Evolutionary conservation across 2,113 vertebrate species (phyloP), one percentile per base, ranked within the genome.

Genomic region (Vimba vimba): DNA sequence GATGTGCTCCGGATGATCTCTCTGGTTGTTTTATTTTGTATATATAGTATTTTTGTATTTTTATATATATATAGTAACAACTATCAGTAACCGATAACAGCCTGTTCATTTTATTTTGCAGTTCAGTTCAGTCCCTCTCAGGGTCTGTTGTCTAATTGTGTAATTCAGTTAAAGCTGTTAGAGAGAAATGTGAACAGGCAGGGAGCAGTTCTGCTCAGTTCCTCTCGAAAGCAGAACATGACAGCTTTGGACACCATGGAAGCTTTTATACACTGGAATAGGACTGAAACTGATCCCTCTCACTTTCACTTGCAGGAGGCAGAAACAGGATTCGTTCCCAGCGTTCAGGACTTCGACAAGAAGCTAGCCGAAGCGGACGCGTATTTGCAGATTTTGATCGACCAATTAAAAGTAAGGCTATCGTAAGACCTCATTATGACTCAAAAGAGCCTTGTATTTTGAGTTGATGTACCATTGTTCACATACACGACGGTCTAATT

Each of bases 351-450:
- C 93, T 99, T 99, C 90, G 98, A 99, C 93, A 99, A 98, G 94
- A 99, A 98, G 90, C 96, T 99, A 36, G 96, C 98, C 0, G 98
- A 99, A 93, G 97, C 98, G 23, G 98, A 99, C 33, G 98, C 98
- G 87, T 99, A 99, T 89, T 93, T 99, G n/a, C 98, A 99, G 94
- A 99, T 99, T 91, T 95, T 99, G 89, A 99, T 99, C 89, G 98
- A 99, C 90, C 98, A 99, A 45, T 87, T 98, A 90, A 99, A 99
- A 96, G 98, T 99, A 95, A 79, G 90, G 39, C 12, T 82, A 21
- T 6, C 43, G n/a, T 60, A 76, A 76, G 30, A 69, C 17, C 66
- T 43, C 33, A 11, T 75, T 6, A 2, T 27, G 55, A 17, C 59
- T 79, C 50, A 3, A 23, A 33, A 57, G 3, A 36, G 17, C 45